These are phyloP conservation scores for Elephantulus edwardii DNA, from an alignment of 2,113 vertebrate genomes.

Conservation along the genomic window DNA sequence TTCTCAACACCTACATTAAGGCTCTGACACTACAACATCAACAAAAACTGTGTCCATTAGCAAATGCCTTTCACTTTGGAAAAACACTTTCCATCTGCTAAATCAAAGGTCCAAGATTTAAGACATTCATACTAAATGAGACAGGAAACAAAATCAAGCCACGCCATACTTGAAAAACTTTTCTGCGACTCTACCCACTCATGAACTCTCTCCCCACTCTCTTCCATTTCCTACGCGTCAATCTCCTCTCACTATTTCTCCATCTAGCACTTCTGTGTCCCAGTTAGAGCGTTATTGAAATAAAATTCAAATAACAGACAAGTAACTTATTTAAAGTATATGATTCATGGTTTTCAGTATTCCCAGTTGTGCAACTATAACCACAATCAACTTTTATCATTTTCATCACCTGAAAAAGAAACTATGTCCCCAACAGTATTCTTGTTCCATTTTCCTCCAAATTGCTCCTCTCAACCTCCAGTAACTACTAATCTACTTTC, in stretches of 20 bases:
- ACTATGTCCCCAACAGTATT: neutral
- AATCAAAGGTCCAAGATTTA: conserved; percentile 42
- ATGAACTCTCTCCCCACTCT: neutral
- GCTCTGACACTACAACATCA: conserved; percentile 10
- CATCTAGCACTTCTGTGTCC: neutral
- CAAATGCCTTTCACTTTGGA: conserved; percentile 16
- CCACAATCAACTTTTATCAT: conserved; percentile 26
- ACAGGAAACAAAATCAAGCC: conserved; percentile 38
- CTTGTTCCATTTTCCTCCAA: neutral
- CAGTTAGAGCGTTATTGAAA: neutral
- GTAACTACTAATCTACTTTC: neutral
- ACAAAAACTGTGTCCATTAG: conserved; percentile 21
- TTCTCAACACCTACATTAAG: conserved; percentile 33
- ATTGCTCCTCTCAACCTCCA: neutral
- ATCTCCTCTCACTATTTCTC: conserved; percentile 36
- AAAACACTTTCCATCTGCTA: conserved; percentile 9
- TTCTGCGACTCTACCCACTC: conserved; percentile 14
- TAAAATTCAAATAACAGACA: conserved; percentile 28
- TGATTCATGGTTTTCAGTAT: neutral
- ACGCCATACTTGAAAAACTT: neutral
- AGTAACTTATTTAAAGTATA: neutral
- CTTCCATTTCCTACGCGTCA: neutral
- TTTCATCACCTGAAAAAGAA: conserved; percentile 31
- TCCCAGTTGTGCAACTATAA: neutral
- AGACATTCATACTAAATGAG: conserved; percentile 18